Conservation (phyloP, 2,113 vertebrate species). For the Grallaria varia region DNA sequence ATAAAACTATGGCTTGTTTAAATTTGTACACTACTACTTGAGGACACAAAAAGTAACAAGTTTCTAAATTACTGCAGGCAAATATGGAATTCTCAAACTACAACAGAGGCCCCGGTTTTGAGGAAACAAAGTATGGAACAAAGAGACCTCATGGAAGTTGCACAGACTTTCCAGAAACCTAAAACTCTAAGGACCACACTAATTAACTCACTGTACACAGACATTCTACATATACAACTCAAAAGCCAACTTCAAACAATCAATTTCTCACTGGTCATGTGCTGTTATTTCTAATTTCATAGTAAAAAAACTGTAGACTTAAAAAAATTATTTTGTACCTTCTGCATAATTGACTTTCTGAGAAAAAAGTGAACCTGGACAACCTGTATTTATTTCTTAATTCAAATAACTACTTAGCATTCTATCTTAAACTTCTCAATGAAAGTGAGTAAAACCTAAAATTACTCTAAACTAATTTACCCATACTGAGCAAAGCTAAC, state of each 20-base stretch:
- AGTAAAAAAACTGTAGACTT: background rate
- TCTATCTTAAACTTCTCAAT: background rate
- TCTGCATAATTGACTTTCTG: background rate
- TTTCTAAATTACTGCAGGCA: background rate
- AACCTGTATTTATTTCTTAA: background rate
- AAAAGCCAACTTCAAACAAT: background rate
- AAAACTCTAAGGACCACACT: background rate
- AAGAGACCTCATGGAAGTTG: background rate
- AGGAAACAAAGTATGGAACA: background rate
- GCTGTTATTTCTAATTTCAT: background rate
- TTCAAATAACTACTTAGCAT: background rate
- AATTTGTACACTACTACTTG: background rate
- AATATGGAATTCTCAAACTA: background rate
- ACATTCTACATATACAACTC: background rate
- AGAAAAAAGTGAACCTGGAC: background rate
- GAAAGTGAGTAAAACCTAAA: background rate
- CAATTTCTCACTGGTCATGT: background rate
- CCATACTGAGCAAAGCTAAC: background rate
- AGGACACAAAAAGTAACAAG: background rate
- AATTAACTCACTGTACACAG: background rate
- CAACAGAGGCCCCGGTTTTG: background rate
- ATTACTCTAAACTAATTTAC: background rate
- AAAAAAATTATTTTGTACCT: background rate
- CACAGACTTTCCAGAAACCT: background rate
- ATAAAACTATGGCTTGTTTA: background rate